These are phyloP conservation scores for Helleia helle DNA, from an alignment of 2,888 invertebrate species.

Conservation along the genomic window DNA sequence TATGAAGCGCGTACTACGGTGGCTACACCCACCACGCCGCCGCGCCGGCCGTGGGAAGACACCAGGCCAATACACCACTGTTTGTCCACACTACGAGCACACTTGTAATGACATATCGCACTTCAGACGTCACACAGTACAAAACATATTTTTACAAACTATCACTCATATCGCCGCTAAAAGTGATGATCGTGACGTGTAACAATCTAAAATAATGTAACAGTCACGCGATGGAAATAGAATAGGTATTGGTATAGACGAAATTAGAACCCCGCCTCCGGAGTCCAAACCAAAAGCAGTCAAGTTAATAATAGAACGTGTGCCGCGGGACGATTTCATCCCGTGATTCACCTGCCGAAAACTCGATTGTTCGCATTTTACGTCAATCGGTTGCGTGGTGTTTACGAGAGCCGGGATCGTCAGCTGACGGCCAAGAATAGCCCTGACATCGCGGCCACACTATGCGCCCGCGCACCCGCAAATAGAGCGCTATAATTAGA, in stretches of 20 bases:
- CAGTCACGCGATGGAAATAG: conserved; percentile 54
- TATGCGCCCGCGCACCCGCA: conserved; percentile 71
- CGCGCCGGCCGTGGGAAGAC: conserved; percentile 26
- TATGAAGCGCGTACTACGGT: conserved; percentile 10
- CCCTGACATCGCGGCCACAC: conserved; percentile 71
- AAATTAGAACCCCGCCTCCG: conserved; percentile 69
- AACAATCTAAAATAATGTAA: conserved; percentile 42
- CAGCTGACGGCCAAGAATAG: conserved; percentile 73
- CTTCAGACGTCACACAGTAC: conserved; percentile 21
- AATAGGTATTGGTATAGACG: conserved; percentile 54
- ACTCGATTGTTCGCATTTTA: conserved; percentile 71
- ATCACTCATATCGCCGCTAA: no score
- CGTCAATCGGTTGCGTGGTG: conserved; percentile 71
- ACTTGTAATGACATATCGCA: conserved; percentile 31
- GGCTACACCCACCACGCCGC: conserved; percentile 23
- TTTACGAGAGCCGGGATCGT: conserved; percentile 63
- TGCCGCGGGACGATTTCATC: conserved; percentile 65
- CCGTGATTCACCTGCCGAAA: conserved; percentile 70
- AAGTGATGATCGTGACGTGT: no score
- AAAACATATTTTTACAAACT: conserved; percentile 7
- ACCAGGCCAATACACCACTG: conserved; percentile 25
- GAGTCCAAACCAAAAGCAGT: conserved; percentile 69
- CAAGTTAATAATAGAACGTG: conserved; percentile 66
- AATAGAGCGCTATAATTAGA: conserved; percentile 72
- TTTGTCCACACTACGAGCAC: conserved; percentile 32